Evolutionary conservation across 2,113 vertebrate genomes (phyloP).

Genomic region (Pelobates fuscus): DNA sequence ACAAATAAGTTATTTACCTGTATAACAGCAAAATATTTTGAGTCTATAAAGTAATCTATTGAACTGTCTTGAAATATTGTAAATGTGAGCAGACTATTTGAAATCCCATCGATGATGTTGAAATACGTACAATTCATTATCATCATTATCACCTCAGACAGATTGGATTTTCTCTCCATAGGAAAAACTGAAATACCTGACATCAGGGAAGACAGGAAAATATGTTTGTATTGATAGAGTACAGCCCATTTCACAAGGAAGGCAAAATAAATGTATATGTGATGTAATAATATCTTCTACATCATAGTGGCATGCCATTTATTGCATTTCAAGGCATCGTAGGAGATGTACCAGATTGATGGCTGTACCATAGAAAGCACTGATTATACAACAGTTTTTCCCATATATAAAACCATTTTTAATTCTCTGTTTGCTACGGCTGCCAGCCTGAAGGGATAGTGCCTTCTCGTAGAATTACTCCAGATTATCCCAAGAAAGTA

Average conservation of each 20-base stretch:
- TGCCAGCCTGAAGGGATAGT: conserved; percentile 78
- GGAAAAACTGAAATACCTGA: conserved; percentile 42
- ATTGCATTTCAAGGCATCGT: conserved; percentile 4
- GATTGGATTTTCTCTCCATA: too few species aligned
- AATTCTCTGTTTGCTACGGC: conserved; percentile 80
- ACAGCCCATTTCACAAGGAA: conserved; percentile 48
- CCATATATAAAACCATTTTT: conserved; percentile 85
- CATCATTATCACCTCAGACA: too few species aligned
- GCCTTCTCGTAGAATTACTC: conserved; percentile 78
- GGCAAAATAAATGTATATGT: conserved; percentile 53
- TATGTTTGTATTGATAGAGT: conserved; percentile 9
- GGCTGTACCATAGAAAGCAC: conserved; percentile 78
- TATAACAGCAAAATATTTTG: too few species aligned
- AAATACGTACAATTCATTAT: too few species aligned
- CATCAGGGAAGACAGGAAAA: conserved; percentile 41
- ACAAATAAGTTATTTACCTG: too few species aligned
- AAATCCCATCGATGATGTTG: too few species aligned
- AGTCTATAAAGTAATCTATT: too few species aligned
- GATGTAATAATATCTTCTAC: conserved; percentile 73
- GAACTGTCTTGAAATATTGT: too few species aligned
- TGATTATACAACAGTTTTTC: conserved; percentile 80
- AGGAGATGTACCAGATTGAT: conserved; percentile 70
- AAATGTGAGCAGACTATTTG: too few species aligned
- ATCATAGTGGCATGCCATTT: conserved; percentile 69
- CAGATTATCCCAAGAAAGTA: conserved; percentile 83